Base-by-base conservation (phyloP, 2,888 invertebrate species). In the Eupithecia inturbata region DNA sequence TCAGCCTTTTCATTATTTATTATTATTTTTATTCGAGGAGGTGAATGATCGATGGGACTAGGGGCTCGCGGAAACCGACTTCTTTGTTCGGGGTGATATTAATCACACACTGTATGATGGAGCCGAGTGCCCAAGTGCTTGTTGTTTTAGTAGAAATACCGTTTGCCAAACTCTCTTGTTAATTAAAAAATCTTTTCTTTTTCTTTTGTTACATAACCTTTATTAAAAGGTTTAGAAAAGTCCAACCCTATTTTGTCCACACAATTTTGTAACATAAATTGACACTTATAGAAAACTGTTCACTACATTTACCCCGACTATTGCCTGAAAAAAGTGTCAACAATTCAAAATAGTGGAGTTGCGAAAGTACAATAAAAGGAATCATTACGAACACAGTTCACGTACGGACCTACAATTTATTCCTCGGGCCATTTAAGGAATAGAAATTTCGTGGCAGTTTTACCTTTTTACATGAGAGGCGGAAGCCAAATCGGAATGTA, bases 21-120 rank as follows among this genome's bases (percentile, higher is more conserved):
- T 92, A 93, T 92, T 93, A 92, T 93, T 93, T 92, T 93, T 93
- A 93, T 93, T 91, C 88, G 88, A 88, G 87, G 88, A 89, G 90
- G 88, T 88, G 88, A 87, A 89, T 93, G 93, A 94, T 94, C 92
- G 94, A 94, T 94, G 87, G 89, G 73, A 75, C 80, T 80, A 82
- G 85, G 91, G 91, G 90, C 87, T 87, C 87, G 88, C 89, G 87
- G 87, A 91, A 90, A 89, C 88, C 85, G 87, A 88, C 86, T 88
- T 90, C 92, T 93, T 94, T 94, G 93, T 94, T 91, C 89, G 85
- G 81, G 79, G 85, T 83, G 88, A 91, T 91, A 93, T 93, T 93
- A 92, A 94, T 94, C 91, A 92, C 87, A 92, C 87, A 82, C 84
- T 86, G 83, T 89, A 89, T 91, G 89, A 90, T 90, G 87, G 86